Conservation (phyloP, 2,888 invertebrate genomes). For the Cantharis rustica region DNA sequence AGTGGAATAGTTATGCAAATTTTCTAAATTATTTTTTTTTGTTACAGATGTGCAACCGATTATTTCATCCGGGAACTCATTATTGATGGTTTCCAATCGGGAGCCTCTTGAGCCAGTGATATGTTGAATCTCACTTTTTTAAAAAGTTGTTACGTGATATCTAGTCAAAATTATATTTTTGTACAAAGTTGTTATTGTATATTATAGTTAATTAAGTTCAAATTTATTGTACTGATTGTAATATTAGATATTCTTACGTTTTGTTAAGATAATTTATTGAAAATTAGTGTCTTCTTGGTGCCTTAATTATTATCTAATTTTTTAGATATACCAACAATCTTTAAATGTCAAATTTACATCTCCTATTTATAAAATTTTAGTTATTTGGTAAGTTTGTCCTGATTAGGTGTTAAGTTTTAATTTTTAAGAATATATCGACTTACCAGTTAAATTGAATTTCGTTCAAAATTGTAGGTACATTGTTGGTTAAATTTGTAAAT, state of each 20-base stretch:
- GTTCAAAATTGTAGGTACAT: background rate
- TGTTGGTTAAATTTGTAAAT: background rate
- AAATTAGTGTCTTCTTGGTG: background rate
- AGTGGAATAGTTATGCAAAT: background rate
- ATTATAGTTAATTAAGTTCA: background rate
- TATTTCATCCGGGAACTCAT: background rate
- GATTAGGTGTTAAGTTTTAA: conserved; percentile 21
- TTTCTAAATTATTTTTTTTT: background rate
- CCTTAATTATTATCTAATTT: background rate
- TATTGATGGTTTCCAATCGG: background rate
- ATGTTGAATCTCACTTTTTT: conserved; percentile 20
- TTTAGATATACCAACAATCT: background rate
- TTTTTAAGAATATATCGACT: conserved; percentile 19
- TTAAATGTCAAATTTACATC: background rate
- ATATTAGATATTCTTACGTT: background rate
- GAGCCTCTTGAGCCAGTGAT: conserved; percentile 13
- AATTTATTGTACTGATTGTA: background rate
- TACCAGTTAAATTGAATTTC: conserved; percentile 11
- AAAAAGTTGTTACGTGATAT: conserved; percentile 16
- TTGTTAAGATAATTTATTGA: background rate
- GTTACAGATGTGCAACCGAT: background rate
- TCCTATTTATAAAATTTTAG: background rate
- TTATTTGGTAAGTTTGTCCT: conserved; percentile 24
- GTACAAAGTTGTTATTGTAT: conserved; percentile 18
- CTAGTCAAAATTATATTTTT: conserved; percentile 20